Base-by-base conservation (phyloP, 2,888 invertebrate genomes). In the Drosophila atripex region DNA sequence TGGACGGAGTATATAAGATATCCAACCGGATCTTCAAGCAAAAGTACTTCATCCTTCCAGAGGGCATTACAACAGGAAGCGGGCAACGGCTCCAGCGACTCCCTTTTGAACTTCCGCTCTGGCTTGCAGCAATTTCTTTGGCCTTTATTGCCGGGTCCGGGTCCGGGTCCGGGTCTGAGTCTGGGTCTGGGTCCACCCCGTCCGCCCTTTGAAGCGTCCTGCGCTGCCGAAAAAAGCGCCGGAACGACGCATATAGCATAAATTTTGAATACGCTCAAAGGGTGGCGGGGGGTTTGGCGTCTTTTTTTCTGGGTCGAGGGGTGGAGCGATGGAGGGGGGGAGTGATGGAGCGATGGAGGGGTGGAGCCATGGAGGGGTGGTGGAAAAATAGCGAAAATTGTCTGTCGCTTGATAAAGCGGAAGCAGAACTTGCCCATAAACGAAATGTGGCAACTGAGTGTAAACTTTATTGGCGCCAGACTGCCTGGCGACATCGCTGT, bases 401-500 rank as follows among this genome's bases (percentile, higher is more conserved):
- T 86, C 85, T 86, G 84, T 79, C 85, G 85, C 86, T 84, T 84
- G 86, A 84, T 84, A 83, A 86, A 83, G 80, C 82, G 82, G 82
- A 83, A 86, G 84, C 87, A 86, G 80, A 85, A 86, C 84, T 85
- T 86, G 84, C 80, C 87, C 85, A 85, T 85, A 85, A 85, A 85
- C 84, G 84, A 85, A 85, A 86, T 85, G 84, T 85, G 85, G 87
- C 85, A 85, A 87, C 88, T 87, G 85, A 78, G 80, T 86, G 82
- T 78, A 87, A 88, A 88, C 83, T 88, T 89, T 86, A 83, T 88
- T 86, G 89, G 89, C 89, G 88, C 89, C 89, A 88, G 89, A 87
- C 89, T 79, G 80, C 68, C 80, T 88, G 89, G 86, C 89, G 80
- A 75, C 82, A 73, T 65, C 53, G 75, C 71, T 54, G 70, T 70